Conservation (phyloP, 2,797 vertebrate genomes). For the Sebastolobus alascanus region DNA sequence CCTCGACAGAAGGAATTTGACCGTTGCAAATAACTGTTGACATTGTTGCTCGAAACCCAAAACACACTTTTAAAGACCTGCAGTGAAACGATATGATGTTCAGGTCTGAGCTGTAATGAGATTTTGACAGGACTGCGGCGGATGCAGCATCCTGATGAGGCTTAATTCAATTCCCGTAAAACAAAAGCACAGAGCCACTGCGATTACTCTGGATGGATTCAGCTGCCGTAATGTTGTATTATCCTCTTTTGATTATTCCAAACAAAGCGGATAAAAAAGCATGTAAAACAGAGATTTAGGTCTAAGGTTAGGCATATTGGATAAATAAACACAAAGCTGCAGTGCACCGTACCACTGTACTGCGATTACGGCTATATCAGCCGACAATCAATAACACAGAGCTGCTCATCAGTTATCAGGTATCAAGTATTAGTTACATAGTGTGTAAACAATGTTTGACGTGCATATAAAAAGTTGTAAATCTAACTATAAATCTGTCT, state of each 20-base stretch:
- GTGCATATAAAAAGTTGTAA: not conserved
- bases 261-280: slow-evolving; percentile 42
- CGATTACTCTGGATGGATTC: slow-evolving; percentile 27
- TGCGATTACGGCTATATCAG: slow-evolving; percentile 29
- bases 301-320: slow-evolving; percentile 4
- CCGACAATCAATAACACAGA: slow-evolving; percentile 45
- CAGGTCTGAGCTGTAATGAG: slow-evolving; percentile 18
- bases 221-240: slow-evolving; percentile 36
- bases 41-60: not conserved
- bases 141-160: slow-evolving; percentile 42
- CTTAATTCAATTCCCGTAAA: slow-evolving; percentile 40
- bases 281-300: slow-evolving; percentile 31
- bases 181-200: slow-evolving; percentile 29
- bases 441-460: slow-evolving; percentile 28
- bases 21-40: slow-evolving; percentile 13
- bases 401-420: slow-evolving; percentile 31
- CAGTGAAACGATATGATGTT: slow-evolving; percentile 29
- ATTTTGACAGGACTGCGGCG: slow-evolving; percentile 48
- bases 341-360: not conserved
- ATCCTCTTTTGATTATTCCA: slow-evolving; percentile 44
- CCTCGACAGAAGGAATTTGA: not conserved
- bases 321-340: slow-evolving; percentile 46
- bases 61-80: slow-evolving; percentile 14
- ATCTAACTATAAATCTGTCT: not conserved
- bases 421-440: slow-evolving; percentile 15